Percentiles rank a stretch among this genome's conserved stretches.
Conservation (phyloP, 2,797 vertebrate species). For the Lacerta bilineata region DNA sequence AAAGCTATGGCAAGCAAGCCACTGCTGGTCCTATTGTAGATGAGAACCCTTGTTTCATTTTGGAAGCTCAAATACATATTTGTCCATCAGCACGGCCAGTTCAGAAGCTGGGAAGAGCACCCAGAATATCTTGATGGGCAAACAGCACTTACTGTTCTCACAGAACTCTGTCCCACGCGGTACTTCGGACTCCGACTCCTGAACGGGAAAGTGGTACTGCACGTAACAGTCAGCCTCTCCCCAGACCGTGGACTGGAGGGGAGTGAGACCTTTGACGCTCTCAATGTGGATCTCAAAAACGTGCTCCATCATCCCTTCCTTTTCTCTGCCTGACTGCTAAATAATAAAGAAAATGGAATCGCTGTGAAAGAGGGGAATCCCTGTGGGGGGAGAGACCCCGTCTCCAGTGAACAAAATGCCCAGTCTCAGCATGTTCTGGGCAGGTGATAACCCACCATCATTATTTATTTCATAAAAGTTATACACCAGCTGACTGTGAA, state of each 20-base stretch:
- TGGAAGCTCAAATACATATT: neutral
- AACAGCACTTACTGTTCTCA: constrained; percentile 79
- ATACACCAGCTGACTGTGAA: too few relatives aligned
- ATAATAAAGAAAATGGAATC: constrained; percentile 29
- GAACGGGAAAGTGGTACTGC: constrained; percentile 92
- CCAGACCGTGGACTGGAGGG: constrained; percentile 95
- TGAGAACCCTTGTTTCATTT: neutral
- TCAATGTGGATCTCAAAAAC: constrained; percentile 90
- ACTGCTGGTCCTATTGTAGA: neutral
- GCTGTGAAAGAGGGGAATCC: rapidly evolving
- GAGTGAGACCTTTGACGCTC: constrained; percentile 87
- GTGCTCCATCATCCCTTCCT: constrained; percentile 84
- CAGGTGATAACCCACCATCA: too few relatives aligned
- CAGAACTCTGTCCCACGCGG: constrained; percentile 71
- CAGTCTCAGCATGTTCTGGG: neutral
- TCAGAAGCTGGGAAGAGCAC: neutral
- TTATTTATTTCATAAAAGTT: too few relatives aligned
- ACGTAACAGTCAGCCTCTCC: constrained; percentile 97
- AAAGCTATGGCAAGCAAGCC: neutral
- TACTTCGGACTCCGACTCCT: constrained; percentile 69
- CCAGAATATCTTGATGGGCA: neutral
- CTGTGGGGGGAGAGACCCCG: rapidly evolving
- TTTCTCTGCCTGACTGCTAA: constrained; percentile 70
- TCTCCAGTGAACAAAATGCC: rapidly evolving
- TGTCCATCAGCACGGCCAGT: neutral